Conservation (phyloP, 1,140 invertebrate species). For the Ganaspis sp. region DNA sequence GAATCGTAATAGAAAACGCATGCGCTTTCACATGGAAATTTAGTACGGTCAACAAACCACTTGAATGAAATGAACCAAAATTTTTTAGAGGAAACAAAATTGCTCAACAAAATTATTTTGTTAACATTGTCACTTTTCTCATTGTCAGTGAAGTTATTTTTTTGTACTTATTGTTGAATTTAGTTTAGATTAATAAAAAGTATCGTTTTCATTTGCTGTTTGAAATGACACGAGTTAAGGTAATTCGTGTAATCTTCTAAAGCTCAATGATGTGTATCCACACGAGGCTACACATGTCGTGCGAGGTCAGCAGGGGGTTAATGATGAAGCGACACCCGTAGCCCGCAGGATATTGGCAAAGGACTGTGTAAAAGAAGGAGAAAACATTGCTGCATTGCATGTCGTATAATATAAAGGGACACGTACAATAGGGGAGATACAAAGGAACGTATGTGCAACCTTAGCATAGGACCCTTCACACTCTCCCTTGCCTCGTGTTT, state of each 20-base stretch:
- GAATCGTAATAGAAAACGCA: no score
- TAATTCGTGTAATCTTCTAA: not conserved
- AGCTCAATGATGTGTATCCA: constrained; percentile 9
- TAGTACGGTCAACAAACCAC: no score
- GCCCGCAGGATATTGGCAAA: not conserved
- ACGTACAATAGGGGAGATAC: not conserved
- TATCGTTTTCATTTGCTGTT: not conserved
- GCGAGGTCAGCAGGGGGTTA: not conserved
- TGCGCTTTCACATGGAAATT: no score
- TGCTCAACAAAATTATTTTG: no score
- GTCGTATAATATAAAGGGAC: not conserved
- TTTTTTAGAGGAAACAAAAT: no score
- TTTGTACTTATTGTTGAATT: no score
- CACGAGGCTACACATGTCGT: not conserved
- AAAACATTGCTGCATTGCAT: not conserved
- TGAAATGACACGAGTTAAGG: not conserved
- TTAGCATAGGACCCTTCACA: not conserved
- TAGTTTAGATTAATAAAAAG: no score
- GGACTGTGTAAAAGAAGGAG: not conserved
- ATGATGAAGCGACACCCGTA: not conserved
- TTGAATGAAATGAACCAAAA: no score
- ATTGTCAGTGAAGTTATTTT: no score
- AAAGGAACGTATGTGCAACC: constrained; percentile 10
- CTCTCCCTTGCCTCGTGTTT: not conserved
- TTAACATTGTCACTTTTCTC: no score